Evolutionary conservation across 2,797 vertebrate species (phyloP).

Genomic region (Acanthiza pusilla): DNA sequence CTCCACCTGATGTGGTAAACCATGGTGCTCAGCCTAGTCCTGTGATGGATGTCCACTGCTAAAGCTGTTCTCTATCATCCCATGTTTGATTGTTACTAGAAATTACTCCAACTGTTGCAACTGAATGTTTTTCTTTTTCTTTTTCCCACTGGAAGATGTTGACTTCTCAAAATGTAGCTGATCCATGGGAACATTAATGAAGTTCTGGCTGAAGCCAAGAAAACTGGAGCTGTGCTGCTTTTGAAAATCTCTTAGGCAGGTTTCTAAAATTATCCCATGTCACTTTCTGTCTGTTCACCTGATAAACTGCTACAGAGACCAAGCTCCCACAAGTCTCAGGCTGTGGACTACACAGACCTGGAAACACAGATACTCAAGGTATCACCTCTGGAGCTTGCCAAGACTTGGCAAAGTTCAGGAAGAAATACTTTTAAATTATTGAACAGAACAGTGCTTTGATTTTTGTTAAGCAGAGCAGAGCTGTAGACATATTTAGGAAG

Average conservation of each 20-base stretch:
- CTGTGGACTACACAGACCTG: background rate
- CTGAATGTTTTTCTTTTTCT: background rate
- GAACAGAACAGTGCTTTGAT: background rate
- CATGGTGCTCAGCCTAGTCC: accelerated
- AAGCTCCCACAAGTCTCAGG: background rate
- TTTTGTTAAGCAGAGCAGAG: background rate
- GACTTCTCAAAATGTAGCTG: background rate
- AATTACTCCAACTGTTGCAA: background rate
- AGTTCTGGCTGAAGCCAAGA: background rate
- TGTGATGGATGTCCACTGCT: background rate
- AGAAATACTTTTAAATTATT: background rate
- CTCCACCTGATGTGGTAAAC: background rate
- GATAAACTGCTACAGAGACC: background rate
- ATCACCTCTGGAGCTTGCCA: background rate
- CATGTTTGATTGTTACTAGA: background rate
- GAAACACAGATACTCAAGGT: background rate
- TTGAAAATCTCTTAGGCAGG: background rate
- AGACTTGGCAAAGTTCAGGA: background rate
- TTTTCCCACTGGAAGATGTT: slow-evolving; percentile 35
- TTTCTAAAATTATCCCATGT: background rate
- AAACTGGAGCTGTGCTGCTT: background rate
- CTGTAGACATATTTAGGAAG: background rate
- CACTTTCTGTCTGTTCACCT: background rate
- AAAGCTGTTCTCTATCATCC: background rate
- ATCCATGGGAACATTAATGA: slow-evolving; percentile 18